Evolutionary conservation across 2,888 invertebrate species (phyloP), one percentile per base, ranked within the genome.

Genomic region (Eupithecia insigniata): DNA sequence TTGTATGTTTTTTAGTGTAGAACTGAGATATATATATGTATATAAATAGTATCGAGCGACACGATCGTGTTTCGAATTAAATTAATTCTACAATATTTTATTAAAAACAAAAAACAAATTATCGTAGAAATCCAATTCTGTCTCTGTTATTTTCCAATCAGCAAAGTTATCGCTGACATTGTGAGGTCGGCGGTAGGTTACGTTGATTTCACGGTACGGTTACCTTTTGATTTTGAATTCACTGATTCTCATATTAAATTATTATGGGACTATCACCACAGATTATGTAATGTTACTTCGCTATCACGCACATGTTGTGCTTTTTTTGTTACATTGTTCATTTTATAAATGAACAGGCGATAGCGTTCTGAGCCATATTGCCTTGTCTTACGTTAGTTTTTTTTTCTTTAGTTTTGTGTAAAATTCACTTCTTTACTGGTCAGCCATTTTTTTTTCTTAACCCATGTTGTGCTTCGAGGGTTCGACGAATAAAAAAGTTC

Each of bases 161-260:
- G 55, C 26, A 26, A 14, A 46, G n/a, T n/a, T 46, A 46, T n/a
- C 6, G 46, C 14, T 26, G 58, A 58, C 58, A 28, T 58, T 58
- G 58, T 28, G 51, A 28, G 58, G 58, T 58, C 58, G 28, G 28
- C 28, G 26, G 28, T 58, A 26, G 58, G 58, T 58, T 58, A 58
- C 58, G 8, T 6, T 58, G 58, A 58, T 58, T 58, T 58, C 28
- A 58, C 58, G 58, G 58, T 58, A 28, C 58, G 4, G 14, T 28
- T 58, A 28, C 58, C 58, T 58, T 58, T 58, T 18, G 18, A 58
- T 58, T 58, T 58, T 28, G 43, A 43, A 58, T 58, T 58, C 16
- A 28, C 28, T 58, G 26, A 58, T 58, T 58, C 51, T 22, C 22
- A 51, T 22, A 51, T 51, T 46, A 46, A 22, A n/a, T 22, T 51